Conservation (phyloP, 2,888 invertebrate species). For the Rhyacophila evoluta region DNA sequence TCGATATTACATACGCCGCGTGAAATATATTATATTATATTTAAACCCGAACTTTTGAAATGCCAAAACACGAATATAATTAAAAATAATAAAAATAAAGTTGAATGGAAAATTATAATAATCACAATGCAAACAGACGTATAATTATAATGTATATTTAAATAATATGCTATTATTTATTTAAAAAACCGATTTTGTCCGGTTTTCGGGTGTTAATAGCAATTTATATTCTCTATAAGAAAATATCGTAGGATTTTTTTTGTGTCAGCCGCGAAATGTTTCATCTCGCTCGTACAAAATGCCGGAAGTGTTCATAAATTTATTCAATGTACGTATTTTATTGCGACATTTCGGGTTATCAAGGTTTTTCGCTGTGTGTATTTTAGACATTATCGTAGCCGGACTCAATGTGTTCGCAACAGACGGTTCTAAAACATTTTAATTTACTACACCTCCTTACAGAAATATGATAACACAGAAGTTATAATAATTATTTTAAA, state of each 20-base stretch:
- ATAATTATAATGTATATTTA: too few species aligned
- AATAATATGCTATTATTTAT: background rate
- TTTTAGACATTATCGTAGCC: conserved; percentile 1
- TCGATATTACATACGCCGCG: too few species aligned
- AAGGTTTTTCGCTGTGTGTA: background rate
- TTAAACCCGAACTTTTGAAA: too few species aligned
- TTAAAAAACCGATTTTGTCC: background rate
- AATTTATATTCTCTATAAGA: background rate
- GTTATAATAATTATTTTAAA: too few species aligned
- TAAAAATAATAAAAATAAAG: too few species aligned
- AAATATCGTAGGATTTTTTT: background rate
- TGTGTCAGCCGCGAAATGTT: background rate
- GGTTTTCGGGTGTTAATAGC: background rate
- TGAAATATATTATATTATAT: too few species aligned
- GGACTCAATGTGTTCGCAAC: background rate
- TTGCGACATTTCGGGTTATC: conserved; percentile 8
- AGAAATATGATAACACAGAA: too few species aligned
- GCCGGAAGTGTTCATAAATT: conserved; percentile 15
- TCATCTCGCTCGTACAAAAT: conserved; percentile 14
- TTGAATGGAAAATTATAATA: too few species aligned
- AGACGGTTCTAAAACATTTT: background rate
- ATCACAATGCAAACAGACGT: too few species aligned
- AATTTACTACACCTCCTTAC: background rate
- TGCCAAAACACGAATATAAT: too few species aligned
- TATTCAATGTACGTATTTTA: conserved; percentile 10